Percentiles rank a stretch among this genome's conserved stretches.
These are phyloP conservation scores for Drosophila setifemur DNA, from an alignment of 1,140 invertebrate genomes.

Conservation along the genomic window DNA sequence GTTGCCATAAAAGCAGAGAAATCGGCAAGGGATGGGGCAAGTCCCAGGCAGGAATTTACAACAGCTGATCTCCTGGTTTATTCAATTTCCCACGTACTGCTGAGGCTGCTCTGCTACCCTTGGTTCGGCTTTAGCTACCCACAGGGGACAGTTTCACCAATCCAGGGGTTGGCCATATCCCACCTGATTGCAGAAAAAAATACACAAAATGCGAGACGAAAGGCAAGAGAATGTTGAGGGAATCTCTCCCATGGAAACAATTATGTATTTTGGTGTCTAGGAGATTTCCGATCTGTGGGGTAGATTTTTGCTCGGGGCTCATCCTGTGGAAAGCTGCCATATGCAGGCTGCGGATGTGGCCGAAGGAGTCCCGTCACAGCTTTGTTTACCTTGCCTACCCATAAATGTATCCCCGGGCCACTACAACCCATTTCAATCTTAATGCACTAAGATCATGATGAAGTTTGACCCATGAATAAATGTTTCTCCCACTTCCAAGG, in stretches of 20 bases:
- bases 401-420: slow-evolving; percentile 38
- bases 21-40: neutral
- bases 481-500: slow-evolving; percentile 3
- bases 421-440: slow-evolving; percentile 3
- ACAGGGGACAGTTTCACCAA: slow-evolving; percentile 66
- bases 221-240: slow-evolving; percentile 4
- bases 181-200: slow-evolving; percentile 58
- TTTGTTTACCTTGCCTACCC: slow-evolving; percentile 56
- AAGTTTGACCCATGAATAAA: slow-evolving; percentile 17
- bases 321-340: slow-evolving; percentile 46
- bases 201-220: neutral
- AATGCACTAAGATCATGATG: slow-evolving; percentile 28
- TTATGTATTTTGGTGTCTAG: slow-evolving; percentile 53
- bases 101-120: slow-evolving; percentile 48
- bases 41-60: slow-evolving; percentile 48
- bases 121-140: slow-evolving; percentile 23
- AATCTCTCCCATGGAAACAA: slow-evolving; percentile 63
- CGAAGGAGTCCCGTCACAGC: slow-evolving; percentile 3
- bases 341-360: slow-evolving; percentile 21
- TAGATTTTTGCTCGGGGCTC: slow-evolving; percentile 43
- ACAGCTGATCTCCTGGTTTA: slow-evolving; percentile 68
- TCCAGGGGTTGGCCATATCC: slow-evolving; percentile 50
- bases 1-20: slow-evolving; percentile 46
- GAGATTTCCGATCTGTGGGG: slow-evolving; percentile 23
- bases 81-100: slow-evolving; percentile 49